phyloP scores from a whole-genome alignment of 2,797 vertebrate species.

The Vespertilio murinus region DNA sequence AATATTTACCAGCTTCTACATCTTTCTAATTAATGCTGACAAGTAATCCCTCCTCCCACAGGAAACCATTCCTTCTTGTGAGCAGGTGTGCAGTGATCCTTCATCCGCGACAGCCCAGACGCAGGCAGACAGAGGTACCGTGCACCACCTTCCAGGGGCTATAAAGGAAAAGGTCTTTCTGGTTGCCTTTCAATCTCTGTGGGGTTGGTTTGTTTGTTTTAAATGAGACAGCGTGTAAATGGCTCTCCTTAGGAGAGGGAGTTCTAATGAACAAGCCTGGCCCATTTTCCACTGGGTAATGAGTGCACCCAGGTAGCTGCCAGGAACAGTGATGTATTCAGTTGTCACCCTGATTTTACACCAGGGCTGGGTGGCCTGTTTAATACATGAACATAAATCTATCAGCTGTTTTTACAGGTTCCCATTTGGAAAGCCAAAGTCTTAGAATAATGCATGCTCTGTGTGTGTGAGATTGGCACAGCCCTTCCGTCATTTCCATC shows the following conservation, averaged over 20 bases:
- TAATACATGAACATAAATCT: slow-evolving; percentile 78
- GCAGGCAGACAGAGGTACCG: slow-evolving; percentile 11
- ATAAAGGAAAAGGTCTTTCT: slow-evolving; percentile 58
- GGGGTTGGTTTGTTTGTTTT: slow-evolving; percentile 50
- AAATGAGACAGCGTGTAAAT: slow-evolving; percentile 74
- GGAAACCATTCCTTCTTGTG: not conserved
- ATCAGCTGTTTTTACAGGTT: slow-evolving; percentile 61
- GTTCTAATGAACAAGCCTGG: slow-evolving; percentile 72
- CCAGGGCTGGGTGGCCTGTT: slow-evolving; percentile 73
- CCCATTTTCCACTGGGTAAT: slow-evolving; percentile 76
- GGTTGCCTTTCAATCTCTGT: slow-evolving; percentile 55
- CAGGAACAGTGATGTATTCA: slow-evolving; percentile 74
- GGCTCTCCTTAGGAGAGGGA: slow-evolving; percentile 64
- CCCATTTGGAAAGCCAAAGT: slow-evolving; percentile 57
- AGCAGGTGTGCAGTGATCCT: slow-evolving; percentile 28
- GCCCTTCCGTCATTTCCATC: slow-evolving; percentile 68
- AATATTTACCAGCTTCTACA: slow-evolving; percentile 40
- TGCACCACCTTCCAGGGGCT: not conserved
- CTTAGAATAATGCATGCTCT: slow-evolving; percentile 59
- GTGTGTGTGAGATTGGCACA: slow-evolving; percentile 68
- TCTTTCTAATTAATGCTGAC: slow-evolving; percentile 43
- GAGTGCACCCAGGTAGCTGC: slow-evolving; percentile 70
- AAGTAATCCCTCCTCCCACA: not conserved
- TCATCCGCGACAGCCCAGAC: slow-evolving; percentile 10
- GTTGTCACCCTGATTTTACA: slow-evolving; percentile 82